Conservation (phyloP, 2,888 invertebrate species). For the Rhagium mordax region DNA sequence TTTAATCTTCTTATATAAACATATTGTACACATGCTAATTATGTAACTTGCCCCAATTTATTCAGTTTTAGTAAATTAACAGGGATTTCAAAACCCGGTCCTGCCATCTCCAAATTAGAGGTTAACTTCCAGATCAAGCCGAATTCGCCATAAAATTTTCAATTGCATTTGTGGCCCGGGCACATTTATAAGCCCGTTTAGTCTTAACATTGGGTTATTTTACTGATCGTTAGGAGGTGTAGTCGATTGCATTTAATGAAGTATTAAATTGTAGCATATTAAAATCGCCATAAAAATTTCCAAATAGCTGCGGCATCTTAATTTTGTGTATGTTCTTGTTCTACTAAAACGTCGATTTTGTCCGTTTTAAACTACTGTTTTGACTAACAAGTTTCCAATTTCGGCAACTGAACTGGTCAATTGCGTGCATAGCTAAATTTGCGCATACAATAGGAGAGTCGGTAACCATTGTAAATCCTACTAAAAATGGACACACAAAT, state of each 20-base stretch:
- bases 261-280: constrained; percentile 6
- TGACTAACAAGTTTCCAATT: background rate
- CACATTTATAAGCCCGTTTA: constrained; percentile 32
- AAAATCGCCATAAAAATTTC: too few relatives aligned
- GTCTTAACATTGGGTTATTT: constrained; percentile 19
- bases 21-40: too few relatives aligned
- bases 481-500: background rate
- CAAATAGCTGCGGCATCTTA: too few relatives aligned
- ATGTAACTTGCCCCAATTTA: too few relatives aligned
- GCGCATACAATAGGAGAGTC: background rate
- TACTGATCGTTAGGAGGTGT: constrained; percentile 12
- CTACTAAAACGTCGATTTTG: too few relatives aligned
- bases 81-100: constrained; percentile 1
- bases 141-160: constrained; percentile 39
- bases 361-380: too few relatives aligned
- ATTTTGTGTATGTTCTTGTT: too few relatives aligned
- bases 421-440: background rate
- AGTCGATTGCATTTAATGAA: constrained; percentile 12
- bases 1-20: too few relatives aligned
- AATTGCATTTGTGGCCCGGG: constrained; percentile 37
- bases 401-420: background rate
- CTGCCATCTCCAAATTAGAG: constrained; percentile 25
- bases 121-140: constrained; percentile 37
- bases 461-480: background rate
- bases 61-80: too few relatives aligned